phyloP scores from a whole-genome alignment of 1,140 invertebrate species.

The Nephotettix cincticeps region DNA sequence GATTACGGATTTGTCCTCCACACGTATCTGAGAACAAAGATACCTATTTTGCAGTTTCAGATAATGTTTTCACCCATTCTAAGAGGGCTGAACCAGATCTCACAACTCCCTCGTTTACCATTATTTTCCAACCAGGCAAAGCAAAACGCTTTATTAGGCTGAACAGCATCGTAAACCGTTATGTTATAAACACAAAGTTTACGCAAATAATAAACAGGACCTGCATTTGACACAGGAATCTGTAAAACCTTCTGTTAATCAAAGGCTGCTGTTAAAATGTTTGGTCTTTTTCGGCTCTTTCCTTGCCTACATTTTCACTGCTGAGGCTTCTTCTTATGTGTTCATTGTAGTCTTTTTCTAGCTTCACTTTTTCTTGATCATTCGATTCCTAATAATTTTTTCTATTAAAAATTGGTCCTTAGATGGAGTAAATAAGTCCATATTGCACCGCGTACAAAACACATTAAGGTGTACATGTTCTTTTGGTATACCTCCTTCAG shows the following conservation, averaged over 20 bases:
- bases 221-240: not conserved
- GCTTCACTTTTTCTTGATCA: not conserved
- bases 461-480: not conserved
- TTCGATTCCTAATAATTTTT: not conserved
- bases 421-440: not conserved
- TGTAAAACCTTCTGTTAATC: not conserved
- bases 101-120: not conserved
- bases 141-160: not conserved
- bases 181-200: not conserved
- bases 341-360: not conserved
- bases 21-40: not conserved
- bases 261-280: not conserved
- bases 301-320: not conserved
- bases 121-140: not conserved
- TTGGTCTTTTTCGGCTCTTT: not conserved
- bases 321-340: not conserved
- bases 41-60: not conserved
- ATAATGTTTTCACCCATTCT: not conserved
- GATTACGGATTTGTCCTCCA: not conserved
- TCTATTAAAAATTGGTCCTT: not conserved
- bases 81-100: too few relatives aligned
- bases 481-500: not conserved
- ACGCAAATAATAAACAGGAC: not conserved
- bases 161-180: not conserved
- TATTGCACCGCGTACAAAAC: not conserved